Evolutionary conservation across 1,140 invertebrate species (phyloP).

Genomic region (Macrobrachium rosenbergii): DNA sequence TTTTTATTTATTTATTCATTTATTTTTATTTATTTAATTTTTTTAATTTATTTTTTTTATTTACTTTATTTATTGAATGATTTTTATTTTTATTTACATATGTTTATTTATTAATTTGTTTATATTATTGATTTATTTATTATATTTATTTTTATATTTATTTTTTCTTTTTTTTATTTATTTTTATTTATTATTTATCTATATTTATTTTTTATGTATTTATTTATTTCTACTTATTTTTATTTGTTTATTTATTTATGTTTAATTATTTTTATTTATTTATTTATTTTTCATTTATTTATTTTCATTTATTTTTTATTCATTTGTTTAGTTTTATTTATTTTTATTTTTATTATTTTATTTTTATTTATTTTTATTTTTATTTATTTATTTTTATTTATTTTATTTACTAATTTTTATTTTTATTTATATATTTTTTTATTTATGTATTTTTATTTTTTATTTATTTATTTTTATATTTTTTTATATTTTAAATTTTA

Average conservation of each 20-base stretch:
- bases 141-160: not conserved
- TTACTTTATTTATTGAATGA: too few species aligned
- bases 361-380: not conserved
- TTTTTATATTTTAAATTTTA: too few species aligned
- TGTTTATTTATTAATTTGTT: not conserved
- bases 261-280: not conserved
- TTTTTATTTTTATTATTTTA: not conserved
- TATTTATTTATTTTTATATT: too few species aligned
- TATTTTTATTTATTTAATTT: too few species aligned
- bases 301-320: not conserved
- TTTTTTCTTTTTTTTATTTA: too few species aligned
- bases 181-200: not conserved
- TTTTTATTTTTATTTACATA: not conserved
- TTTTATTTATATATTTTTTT: not conserved
- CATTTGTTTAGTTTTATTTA: not conserved
- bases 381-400: not conserved
- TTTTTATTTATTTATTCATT: too few species aligned
- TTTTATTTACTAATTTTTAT: not conserved
- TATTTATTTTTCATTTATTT: not conserved
- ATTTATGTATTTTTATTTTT: slow-evolving; percentile 3
- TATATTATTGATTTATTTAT: not conserved
- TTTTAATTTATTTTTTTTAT: too few species aligned
- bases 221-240: not conserved
- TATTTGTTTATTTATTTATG: not conserved
- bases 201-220: not conserved